Evolutionary conservation across 2,113 vertebrate species (phyloP), one percentile per base, ranked within the genome.

Genomic region (Alaudala cheleensis): DNA sequence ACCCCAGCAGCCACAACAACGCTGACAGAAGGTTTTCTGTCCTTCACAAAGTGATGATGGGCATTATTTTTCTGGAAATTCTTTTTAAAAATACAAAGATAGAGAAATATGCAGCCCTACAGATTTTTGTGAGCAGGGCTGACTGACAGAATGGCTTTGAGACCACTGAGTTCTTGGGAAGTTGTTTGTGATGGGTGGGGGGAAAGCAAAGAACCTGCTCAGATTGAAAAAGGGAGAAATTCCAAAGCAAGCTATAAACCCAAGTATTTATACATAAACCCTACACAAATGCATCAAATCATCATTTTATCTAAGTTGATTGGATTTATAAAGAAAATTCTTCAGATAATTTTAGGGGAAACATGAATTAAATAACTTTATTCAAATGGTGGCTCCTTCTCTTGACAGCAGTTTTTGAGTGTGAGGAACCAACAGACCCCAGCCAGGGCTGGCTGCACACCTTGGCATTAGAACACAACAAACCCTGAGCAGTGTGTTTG

Each of bases 201-300:
- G 45, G 6, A 26, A 58, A 74, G 34, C 14, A 88, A 76, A 94
- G n/a, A 72, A 40, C 22, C 2, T 29, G 24, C 28, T 79, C 34
- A 40, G 73, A 24, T 2, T 56, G 31, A 57, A 85, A 94, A 90
- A 86, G 37, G 42, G 85, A 94, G 85, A 92, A 94, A 71, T 74
- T 73, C 49, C 4, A 31, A 69, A 91, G 72, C 60, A 66, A 94
- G 74, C 61, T 87, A 96, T 78, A 90, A 94, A 95, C 89, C 57
- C 51, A 78, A 44, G 11, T 39, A 2, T 26, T n/a, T n/a, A 17
- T 28, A 28, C 6, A 8, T 4, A 42, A 9, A 44, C 9, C 61
- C 50, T 44, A 50, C 6, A 23, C 12, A 61, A 81, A 57, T 23
- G 28, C 10, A 64, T 47, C 28, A 67, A 77, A 66, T 19, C 4